Evolutionary conservation across 1,140 invertebrate species (phyloP), one percentile per base, ranked within the genome.

Genomic region (Lucilia sericata): DNA sequence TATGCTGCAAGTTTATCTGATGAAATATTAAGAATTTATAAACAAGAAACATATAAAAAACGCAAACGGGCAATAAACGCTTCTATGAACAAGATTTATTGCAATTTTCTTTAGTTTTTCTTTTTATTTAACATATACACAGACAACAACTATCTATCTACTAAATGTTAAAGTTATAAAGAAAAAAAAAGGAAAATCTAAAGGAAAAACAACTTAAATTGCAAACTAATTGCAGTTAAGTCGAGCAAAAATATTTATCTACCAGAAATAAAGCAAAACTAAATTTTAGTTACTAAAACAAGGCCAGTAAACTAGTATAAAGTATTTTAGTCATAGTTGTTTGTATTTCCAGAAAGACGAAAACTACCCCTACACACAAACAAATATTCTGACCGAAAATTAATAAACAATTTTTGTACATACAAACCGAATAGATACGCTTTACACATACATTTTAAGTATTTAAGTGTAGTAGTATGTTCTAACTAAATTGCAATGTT

Each of bases 151-250:
- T n/a, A n/a, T n/a, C n/a, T 30, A 30, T 30, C 25, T 42, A 42
- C 2, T 42, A 42, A 42, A 42, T 42, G 42, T 42, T 42, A 42
- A 42, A 42, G 42, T 42, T 42, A 2, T 8, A 42, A 80, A 19
- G 10, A 25, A 8, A 49, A 49, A n/a, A 5, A 80, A 10, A 49
- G 34, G 2, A 42, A 78, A 78, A 78, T n/a, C 13, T 21, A 70
- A 42, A 42, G n/a, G 19, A 80, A 49, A 49, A 78, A 51, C 86
- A 86, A 87, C 87, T 88, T 86, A 88, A 90, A 90, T 90, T 89
- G 86, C 86, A 88, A 90, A 90, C 86, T 90, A 90, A 90, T 90
- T 90, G 89, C 86, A 88, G 88, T 89, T 90, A 89, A 90, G 89
- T 90, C 87, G 88, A 88, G 88, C 86, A 87, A 88, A 87, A 86